Base-by-base conservation (phyloP, 2,113 vertebrate genomes). In the Heloderma charlesbogerti region DNA sequence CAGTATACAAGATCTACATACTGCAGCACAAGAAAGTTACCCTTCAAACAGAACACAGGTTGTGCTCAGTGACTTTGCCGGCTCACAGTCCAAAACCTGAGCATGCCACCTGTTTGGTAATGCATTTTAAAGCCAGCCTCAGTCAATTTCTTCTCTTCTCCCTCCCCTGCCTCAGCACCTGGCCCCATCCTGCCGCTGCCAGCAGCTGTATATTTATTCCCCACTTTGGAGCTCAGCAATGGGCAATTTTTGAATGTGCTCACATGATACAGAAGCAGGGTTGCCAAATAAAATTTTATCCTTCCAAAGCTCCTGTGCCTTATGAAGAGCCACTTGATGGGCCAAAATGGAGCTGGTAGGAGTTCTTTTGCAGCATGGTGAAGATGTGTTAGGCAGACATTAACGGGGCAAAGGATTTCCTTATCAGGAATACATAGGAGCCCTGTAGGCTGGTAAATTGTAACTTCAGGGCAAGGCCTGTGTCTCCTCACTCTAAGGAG, bases 1-100 rank as follows among this genome's bases (percentile, higher is more conserved):
- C 92, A 92, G 82, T 37, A 81, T 48, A 81, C 48, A 92, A 79
- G 87, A 79, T 86, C 74, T 40, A 71, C 75, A 31, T 85, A 72
- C 51, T 92, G 95, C 84, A 57, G 95, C 95, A 94, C 90, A 3
- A 0, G 93, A 87, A 31, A 57, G 69, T n/a, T 43, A 88, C 92
- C 93, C 75, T 85, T 74, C 34, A 66, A 34, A 79, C 22, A 34
- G 75, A 89, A 84, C 67, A 48, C 66, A 74, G 75, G 54, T 48
- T 31, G 66, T 2, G 3, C 82, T n/a, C 37, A 37, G 74, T 66
- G 15, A 60, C 86, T 91, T 82, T 34, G 69, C 79, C 43, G 16
- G 69, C 82, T 74, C 34, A 13, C 57, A 0, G 43, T 67, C 83
- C 60, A 12, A 54, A 86, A 40, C 18, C 74, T 12, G 89, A 90